phyloP scores from a whole-genome alignment of 2,113 vertebrate genomes.

The Catharus fuscescens region DNA sequence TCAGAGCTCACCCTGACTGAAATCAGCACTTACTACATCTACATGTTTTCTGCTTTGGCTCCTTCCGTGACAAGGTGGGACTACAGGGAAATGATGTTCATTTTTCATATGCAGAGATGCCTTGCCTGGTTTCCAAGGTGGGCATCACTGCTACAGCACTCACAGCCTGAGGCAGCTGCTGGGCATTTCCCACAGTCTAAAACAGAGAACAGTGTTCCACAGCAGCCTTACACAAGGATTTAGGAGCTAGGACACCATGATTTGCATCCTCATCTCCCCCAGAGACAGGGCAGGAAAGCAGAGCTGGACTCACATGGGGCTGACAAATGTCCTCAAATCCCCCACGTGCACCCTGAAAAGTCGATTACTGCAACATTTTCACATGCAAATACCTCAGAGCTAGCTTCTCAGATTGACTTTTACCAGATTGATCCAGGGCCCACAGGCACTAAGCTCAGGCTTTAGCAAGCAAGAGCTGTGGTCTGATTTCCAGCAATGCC shows the following conservation, averaged over 20 bases:
- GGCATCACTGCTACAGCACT: not conserved
- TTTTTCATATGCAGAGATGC: not conserved
- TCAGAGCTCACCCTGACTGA: not conserved
- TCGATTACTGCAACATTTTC: not conserved
- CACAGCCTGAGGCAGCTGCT: not conserved
- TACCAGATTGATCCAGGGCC: not conserved
- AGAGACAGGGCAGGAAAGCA: not conserved
- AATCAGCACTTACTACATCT: not conserved
- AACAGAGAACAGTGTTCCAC: not conserved
- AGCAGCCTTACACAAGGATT: not conserved
- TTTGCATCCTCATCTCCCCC: not conserved
- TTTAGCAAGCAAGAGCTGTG: accelerated
- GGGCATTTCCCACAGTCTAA: not conserved
- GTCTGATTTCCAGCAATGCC: not conserved
- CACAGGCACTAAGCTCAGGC: not conserved
- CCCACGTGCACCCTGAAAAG: not conserved
- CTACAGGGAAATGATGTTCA: not conserved
- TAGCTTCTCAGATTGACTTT: not conserved
- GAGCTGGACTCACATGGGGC: not conserved
- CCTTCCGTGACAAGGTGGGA: not conserved
- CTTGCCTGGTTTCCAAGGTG: not conserved
- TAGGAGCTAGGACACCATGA: not conserved
- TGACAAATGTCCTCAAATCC: accelerated
- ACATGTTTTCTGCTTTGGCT: not conserved
- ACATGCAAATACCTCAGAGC: not conserved